Base-by-base conservation (phyloP, 2,797 vertebrate genomes). In the Arctocebus calabarensis region DNA sequence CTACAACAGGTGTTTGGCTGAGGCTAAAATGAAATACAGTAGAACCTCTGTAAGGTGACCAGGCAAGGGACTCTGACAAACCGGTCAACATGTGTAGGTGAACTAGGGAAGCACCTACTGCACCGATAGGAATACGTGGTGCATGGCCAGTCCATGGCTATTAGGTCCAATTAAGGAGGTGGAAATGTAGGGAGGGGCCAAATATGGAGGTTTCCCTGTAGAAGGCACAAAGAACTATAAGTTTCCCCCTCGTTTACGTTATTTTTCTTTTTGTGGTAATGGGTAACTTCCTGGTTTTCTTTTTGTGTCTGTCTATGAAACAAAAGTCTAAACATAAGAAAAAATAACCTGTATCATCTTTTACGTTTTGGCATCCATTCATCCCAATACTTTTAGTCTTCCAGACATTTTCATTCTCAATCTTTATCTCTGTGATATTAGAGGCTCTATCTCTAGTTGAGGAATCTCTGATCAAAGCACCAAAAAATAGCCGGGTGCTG, bases 341-440 rank as follows among this genome's bases (percentile, higher is more conserved):
- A 59, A 37, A 32, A 32, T 17, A 17, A 17, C 55, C 55, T 34
- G 43, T 34, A 27, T 37, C 19, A 27, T 81, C 19, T 22, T 85
- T 92, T 94, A 61, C 34, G 83, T 83, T 81, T 34, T 88, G 90
- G 82, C 23, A 57, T 75, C 34, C 25, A 62, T 55, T 88, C 17
- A 48, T 64, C 40, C 1, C 75, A 57, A 59, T 66, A 37, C n/a
- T 91, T 74, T 61, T 27, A 75, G 8, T 23, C 40, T 68, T 73
- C 17, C 32, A 81, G 66, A 25, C 22, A 66, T 73, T 81, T 95
- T 75, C n/a, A 52, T 52, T 71, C 37, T 64, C 79, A 61, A 62
- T 64, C 4, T 70, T 71, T 43, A 29, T 81, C 19, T 84, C 48
- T 84, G 8, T 62, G 48, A 40, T 68, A 52, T 37, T 8, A 29